A percentile compares a stretch with the other conserved stretches of the same genome.
Conservation (phyloP, 2,888 invertebrate species). For the Zygogramma bicolorata region DNA sequence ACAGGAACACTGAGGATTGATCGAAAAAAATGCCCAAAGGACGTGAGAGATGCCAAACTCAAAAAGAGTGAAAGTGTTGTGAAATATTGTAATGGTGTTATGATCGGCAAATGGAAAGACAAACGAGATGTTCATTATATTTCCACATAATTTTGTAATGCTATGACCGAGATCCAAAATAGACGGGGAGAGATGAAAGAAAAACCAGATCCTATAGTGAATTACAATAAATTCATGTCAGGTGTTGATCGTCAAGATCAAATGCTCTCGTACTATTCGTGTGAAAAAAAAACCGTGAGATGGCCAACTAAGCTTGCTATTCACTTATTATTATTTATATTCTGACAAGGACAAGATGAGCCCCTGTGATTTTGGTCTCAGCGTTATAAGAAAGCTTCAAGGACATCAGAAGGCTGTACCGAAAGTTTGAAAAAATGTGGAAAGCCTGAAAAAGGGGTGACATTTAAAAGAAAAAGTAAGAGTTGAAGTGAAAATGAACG, state of each 20-base stretch:
- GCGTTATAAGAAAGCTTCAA: background rate
- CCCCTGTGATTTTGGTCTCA: background rate
- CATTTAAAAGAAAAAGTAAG: conserved; percentile 8
- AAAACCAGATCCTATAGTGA: conserved; percentile 24
- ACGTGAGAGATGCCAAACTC: conserved; percentile 6
- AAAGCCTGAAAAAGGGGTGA: background rate
- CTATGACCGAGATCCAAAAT: conserved; percentile 12
- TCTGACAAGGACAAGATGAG: conserved; percentile 11
- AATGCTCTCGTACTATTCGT: conserved; percentile 13
- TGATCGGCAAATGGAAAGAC: conserved; percentile 19
- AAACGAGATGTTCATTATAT: conserved; percentile 20
- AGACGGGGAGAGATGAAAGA: conserved; percentile 15
- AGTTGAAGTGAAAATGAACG: background rate
- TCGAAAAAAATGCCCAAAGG: conserved; percentile 7
- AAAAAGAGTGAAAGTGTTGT: conserved; percentile 18
- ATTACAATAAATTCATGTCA: conserved; percentile 15
- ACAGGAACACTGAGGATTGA: conserved; percentile 15
- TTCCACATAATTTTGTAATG: conserved; percentile 16
- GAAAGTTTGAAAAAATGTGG: background rate
- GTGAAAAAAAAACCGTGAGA: background rate
- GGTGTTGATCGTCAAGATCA: conserved; percentile 22
- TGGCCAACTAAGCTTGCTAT: conserved; percentile 9
- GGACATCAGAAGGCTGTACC: background rate
- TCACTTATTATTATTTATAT: conserved; percentile 17
- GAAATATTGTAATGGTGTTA: conserved; percentile 21